Base-by-base conservation (phyloP, 2,888 invertebrate genomes). In the Parelbella ahira region DNA sequence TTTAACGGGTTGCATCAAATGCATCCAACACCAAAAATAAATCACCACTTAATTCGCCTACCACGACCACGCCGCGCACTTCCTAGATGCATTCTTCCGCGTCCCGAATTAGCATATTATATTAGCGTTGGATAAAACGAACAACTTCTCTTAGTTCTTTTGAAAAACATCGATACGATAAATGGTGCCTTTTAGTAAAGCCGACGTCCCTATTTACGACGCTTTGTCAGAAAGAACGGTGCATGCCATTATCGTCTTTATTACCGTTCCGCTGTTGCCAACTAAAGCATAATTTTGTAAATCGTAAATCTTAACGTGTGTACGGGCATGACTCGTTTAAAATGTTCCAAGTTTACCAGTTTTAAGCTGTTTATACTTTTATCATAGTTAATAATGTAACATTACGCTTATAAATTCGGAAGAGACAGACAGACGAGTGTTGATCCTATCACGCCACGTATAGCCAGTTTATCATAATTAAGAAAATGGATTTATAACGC, bases 141-240 rank as follows among this genome's bases (percentile, higher is more conserved):
- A 32, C 10, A 18, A 10, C 8, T 7, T n/a, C 32, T 10, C 7
- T 32, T 21, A 28, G 13, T 8, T 27, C 12, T 28, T 37, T 28
- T 15, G 24, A 11, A 38, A 39, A 41, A 33, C 13, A 41, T 33
- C 32, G 39, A 32, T 19, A 25, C 39, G 19, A 25, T 12, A 20
- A n/a, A 18, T 21, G 39, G 13, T 15, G 10, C 25, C 9, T 33
- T 33, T 32, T 13, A 33, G 21, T 6, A 20, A n/a, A 8, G 8
- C 25, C 33, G 25, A 25, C 32, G 13, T 15, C 15, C 4, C 38
- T 24, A 30, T 33, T 33, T 33, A 41, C 15, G 23, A 27, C 13
- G 33, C 41, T 41, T 33, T 41, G 33, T 33, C 12, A 8, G 25
- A 25, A 11, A 19, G 29, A 23, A 41, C 44, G 37, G 39, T 41